Conservation (phyloP, 2,888 invertebrate genomes). For the Pilophorus perplexus region DNA sequence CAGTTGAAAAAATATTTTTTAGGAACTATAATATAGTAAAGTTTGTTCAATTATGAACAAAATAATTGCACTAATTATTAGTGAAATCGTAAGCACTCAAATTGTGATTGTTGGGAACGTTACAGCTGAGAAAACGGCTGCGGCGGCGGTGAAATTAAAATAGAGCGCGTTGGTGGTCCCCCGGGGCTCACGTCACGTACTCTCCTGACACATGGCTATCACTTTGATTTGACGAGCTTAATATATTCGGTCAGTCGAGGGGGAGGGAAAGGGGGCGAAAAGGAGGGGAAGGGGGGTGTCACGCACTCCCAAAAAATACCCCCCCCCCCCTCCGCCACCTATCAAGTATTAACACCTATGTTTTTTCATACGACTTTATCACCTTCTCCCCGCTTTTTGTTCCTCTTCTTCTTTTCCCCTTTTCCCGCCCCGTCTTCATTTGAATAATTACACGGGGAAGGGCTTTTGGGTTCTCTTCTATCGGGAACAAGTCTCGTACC, state of each 20-base stretch:
- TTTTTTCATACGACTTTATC: constrained; percentile 38
- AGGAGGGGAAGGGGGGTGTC: not conserved
- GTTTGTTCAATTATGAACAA: no score
- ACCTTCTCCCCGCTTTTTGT: constrained; percentile 16
- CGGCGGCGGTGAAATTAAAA: constrained; percentile 31
- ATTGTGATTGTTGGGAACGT: not conserved
- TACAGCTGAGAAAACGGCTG: constrained; percentile 24
- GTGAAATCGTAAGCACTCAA: no score
- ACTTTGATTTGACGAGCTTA: constrained; percentile 38
- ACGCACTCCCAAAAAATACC: constrained; percentile 25
- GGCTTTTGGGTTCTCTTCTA: not conserved
- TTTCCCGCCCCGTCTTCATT: constrained; percentile 6
- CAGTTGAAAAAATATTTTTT: no score
- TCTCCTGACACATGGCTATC: constrained; percentile 37
- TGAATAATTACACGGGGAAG: constrained; percentile 33
- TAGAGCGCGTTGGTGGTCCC: constrained; percentile 33
- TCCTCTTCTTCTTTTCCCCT: constrained; percentile 24
- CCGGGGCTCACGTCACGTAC: constrained; percentile 30
- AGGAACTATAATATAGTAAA: no score
- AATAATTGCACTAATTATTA: no score
- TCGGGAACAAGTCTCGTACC: constrained; percentile 1
- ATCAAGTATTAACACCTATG: constrained; percentile 34
- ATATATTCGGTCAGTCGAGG: constrained; percentile 30
- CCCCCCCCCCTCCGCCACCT: not conserved
- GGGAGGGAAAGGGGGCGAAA: no score